Evolutionary conservation across 2,888 invertebrate genomes (phyloP).

Genomic region (Cryptophagus acutangulus): DNA sequence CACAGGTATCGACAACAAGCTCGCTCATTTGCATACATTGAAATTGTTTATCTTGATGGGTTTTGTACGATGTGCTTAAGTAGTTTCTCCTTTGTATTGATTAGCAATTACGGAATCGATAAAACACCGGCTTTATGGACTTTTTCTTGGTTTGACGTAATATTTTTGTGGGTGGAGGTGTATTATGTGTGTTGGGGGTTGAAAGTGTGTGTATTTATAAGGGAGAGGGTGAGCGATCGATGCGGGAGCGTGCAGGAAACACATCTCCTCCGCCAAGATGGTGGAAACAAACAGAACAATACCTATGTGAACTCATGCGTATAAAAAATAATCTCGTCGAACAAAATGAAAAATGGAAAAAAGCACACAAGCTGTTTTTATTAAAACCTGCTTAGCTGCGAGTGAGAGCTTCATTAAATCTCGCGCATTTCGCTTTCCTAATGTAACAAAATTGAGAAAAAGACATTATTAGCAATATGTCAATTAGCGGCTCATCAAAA

Average conservation of each 20-base stretch:
- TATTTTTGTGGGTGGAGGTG: too few species aligned
- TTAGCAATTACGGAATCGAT: too few species aligned
- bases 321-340: constrained; percentile 38
- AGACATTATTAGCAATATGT: constrained; percentile 27
- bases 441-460: too few species aligned
- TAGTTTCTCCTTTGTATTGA: too few species aligned
- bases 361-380: too few species aligned
- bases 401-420: too few species aligned
- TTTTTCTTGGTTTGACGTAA: too few species aligned
- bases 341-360: constrained; percentile 9
- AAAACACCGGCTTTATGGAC: too few species aligned
- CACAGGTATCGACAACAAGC: constrained; percentile 4
- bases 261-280: constrained; percentile 45
- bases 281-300: constrained; percentile 46
- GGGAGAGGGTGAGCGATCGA: constrained; percentile 36
- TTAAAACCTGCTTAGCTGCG: too few species aligned
- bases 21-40: constrained; percentile 5
- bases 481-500: constrained; percentile 31
- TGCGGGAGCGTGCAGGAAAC: constrained; percentile 40
- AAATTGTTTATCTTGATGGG: constrained; percentile 2
- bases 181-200: not conserved
- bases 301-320: constrained; percentile 45
- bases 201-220: not conserved
- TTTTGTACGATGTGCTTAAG: too few species aligned
- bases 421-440: too few species aligned